These are phyloP conservation scores for Scaptomyza cyrtandrae DNA, from an alignment of 2,888 invertebrate species.

Conservation along the genomic window DNA sequence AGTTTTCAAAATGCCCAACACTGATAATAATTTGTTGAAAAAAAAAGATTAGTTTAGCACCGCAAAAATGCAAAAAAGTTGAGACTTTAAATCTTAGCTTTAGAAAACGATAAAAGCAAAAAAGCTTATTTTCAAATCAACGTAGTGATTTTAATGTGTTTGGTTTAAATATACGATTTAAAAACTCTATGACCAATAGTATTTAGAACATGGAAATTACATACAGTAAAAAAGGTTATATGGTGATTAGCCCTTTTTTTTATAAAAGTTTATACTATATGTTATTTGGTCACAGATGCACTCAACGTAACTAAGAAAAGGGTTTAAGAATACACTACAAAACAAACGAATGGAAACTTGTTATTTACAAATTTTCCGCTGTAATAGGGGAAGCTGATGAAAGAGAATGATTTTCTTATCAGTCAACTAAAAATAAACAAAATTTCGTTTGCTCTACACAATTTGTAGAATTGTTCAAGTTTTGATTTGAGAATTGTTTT, in stretches of 20 bases:
- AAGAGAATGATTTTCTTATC: constrained; percentile 20
- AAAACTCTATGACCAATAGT: not conserved
- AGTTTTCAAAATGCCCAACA: constrained; percentile 7
- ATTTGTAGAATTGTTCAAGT: constrained; percentile 9
- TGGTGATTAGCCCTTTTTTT: not conserved
- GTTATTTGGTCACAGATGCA: not conserved
- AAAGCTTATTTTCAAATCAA: not conserved
- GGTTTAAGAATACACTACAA: not conserved
- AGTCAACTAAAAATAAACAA: constrained; percentile 7
- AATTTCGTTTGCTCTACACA: not conserved
- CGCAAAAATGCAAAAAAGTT: not conserved
- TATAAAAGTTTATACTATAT: too few relatives aligned
- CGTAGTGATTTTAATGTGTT: not conserved
- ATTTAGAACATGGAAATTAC: not conserved
- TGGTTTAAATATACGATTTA: not conserved
- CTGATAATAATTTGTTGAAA: not conserved
- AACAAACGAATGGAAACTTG: constrained; percentile 1
- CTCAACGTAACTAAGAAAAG: not conserved
- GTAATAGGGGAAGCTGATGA: too few relatives aligned
- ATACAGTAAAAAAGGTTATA: not conserved
- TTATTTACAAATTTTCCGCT: constrained; percentile 10
- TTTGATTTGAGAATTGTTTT: constrained; percentile 6
- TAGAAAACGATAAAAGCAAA: not conserved
- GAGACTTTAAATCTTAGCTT: not conserved
- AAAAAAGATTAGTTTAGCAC: not conserved